These are phyloP conservation scores for Gadopsis bispinosus DNA, from an alignment of 2,797 vertebrate species.

Conservation along the genomic window DNA sequence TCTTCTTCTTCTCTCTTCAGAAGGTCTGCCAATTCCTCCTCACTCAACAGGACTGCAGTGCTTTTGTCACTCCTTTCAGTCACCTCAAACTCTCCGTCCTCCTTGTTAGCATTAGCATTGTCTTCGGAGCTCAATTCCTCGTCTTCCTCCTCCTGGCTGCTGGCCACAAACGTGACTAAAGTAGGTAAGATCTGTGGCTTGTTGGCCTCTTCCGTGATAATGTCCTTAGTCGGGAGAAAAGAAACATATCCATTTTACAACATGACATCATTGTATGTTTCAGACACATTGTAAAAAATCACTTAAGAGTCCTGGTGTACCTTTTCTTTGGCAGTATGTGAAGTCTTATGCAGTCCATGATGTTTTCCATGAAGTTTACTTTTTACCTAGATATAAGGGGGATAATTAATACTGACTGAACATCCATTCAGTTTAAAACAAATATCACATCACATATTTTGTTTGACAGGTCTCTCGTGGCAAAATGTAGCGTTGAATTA, in stretches of 20 bases:
- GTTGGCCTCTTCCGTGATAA: conserved; percentile 61
- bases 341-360: conserved; percentile 62
- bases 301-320: conserved; percentile 51
- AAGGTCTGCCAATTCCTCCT: conserved; percentile 78
- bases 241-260: neutral
- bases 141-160: conserved; percentile 74
- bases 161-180: conserved; percentile 70
- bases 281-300: neutral
- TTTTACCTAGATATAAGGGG: conserved; percentile 71
- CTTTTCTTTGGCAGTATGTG: conserved; percentile 71
- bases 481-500: conserved; percentile 3
- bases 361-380: conserved; percentile 79
- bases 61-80: conserved; percentile 54
- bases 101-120: conserved; percentile 57
- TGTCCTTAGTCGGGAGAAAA: conserved; percentile 62
- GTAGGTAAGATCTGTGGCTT: conserved; percentile 72
- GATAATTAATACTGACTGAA: neutral
- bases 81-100: conserved; percentile 30
- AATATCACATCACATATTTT: neutral
- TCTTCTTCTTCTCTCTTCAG: conserved; percentile 71
- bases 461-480: neutral
- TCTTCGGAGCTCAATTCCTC: conserved; percentile 75
- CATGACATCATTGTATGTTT: neutral
- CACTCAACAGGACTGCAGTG: conserved; percentile 78
- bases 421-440: conserved; percentile 1